A percentile compares a stretch with the other conserved stretches of the same genome.
Evolutionary conservation across 1,140 invertebrate genomes (phyloP).

Genomic region (Doryteuthis pealeii): DNA sequence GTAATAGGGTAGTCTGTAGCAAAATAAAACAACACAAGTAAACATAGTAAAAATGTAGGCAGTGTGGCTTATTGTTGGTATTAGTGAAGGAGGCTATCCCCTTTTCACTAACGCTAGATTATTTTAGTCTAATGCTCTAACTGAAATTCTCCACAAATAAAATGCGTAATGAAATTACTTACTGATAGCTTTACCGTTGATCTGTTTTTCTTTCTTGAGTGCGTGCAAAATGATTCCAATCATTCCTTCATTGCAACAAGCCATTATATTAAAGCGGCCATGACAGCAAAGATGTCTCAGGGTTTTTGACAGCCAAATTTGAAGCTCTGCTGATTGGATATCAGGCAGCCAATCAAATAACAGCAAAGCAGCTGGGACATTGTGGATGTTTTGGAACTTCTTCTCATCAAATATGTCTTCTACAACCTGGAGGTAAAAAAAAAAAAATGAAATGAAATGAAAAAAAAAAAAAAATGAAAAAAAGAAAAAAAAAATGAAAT

Average conservation of each 20-base stretch:
- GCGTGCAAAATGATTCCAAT: constrained; percentile 39
- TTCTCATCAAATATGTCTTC: constrained; percentile 39
- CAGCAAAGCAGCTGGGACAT: constrained; percentile 49
- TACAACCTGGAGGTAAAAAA: constrained; percentile 44
- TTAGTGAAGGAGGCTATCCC: no score
- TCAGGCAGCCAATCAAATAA: constrained; percentile 53
- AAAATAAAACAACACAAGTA: no score
- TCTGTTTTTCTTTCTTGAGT: constrained; percentile 34
- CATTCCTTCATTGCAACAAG: constrained; percentile 53
- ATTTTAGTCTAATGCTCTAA: no score
- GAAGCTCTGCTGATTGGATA: constrained; percentile 53
- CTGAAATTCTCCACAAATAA: no score
- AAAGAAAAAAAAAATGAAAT: no score
- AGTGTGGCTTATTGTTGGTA: no score
- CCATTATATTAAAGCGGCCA: constrained; percentile 50
- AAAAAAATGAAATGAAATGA: background rate
- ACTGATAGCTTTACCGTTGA: constrained; percentile 48
- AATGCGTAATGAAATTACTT: constrained; percentile 20
- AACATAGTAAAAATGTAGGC: no score
- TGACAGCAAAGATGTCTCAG: constrained; percentile 38
- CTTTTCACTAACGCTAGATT: no score
- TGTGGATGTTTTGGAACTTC: constrained; percentile 34
- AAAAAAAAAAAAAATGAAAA: no score
- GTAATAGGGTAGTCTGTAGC: no score
- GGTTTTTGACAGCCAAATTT: constrained; percentile 49